Conservation (phyloP, 2,797 vertebrate species). For the Macropodus opercularis region DNA sequence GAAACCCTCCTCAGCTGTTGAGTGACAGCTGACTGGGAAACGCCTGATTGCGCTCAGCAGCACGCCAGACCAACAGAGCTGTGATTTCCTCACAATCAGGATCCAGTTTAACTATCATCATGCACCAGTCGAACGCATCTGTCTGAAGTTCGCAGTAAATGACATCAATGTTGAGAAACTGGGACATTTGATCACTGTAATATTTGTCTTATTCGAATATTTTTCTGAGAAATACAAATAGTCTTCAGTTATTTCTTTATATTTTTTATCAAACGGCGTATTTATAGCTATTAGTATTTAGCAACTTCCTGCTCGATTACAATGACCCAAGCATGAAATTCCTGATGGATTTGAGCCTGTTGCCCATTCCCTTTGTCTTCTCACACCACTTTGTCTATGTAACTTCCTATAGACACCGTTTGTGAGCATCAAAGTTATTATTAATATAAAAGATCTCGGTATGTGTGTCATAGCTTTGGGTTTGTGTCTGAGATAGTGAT, state of each 20-base stretch:
- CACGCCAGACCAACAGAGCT: constrained; percentile 25
- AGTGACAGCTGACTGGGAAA: constrained; percentile 57
- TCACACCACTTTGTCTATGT: background rate
- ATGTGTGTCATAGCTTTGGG: constrained; percentile 8
- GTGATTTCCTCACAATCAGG: constrained; percentile 29
- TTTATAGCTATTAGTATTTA: constrained; percentile 6
- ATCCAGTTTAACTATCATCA: constrained; percentile 9
- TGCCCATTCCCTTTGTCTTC: background rate
- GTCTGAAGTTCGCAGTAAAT: constrained; percentile 6
- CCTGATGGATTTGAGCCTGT: background rate
- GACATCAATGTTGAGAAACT: background rate
- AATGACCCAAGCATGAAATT: constrained; percentile 11
- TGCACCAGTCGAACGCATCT: constrained; percentile 15
- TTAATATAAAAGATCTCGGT: background rate
- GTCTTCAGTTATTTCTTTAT: constrained; percentile 6
- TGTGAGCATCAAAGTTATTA: background rate
- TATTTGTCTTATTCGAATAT: background rate
- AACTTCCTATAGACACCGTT: background rate
- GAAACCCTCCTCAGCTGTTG: constrained; percentile 27
- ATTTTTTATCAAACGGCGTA: background rate
- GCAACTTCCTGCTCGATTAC: background rate
- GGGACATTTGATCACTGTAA: too few relatives aligned
- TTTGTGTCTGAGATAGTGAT: constrained; percentile 58
- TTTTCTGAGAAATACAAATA: constrained; percentile 1
- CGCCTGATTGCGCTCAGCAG: constrained; percentile 35